Base-by-base conservation (phyloP, 2,888 invertebrate genomes). In the Leptinotarsa haldemani region DNA sequence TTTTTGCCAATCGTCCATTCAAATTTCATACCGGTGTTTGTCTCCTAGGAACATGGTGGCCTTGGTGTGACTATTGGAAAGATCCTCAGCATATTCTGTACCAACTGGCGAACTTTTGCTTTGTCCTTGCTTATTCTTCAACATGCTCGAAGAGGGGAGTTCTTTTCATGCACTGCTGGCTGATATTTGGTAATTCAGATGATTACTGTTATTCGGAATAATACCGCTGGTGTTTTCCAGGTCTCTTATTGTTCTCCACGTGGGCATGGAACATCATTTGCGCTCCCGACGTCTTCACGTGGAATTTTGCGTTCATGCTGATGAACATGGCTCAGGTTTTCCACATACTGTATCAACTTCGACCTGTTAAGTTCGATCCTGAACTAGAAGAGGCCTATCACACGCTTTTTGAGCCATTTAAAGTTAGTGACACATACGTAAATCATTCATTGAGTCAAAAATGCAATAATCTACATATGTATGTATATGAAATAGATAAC, bases 251-350 rank as follows among this genome's bases (percentile, higher is more conserved):
- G 77, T 92, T 94, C 85, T 94, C 94, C 1, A 92, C 94, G 71
- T 96, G 96, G 96, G 94, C 95, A n/a, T 95, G 95, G 95, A 94
- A 94, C 83, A 92, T 95, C 30, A 93, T 95, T 75, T 95, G 95
- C 84, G 94, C 95, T 1, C 95, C 95, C 0, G 95, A 95, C 84
- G 93, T 95, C 7, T 95, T 96, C 87, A 94, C 94, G 0, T 96
- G 95, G 95, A 95, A 95, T 86, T 94, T 95, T 83, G 91, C 92
- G 74, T 95, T 95, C 87, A 92, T 95, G 84, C 88, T 95, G 77
- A 89, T 96, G 82, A 96, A 96, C 85, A 90, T 94, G 79, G 93
- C 92, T 0, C 95, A 96, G 87, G 91, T 94, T 20, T 92, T 95
- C 65, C 93, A 94, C 84, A 90, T 95, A 74, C 90, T 95, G 58